phyloP scores from a whole-genome alignment of 2,113 vertebrate species.

The Chlamydotis undulata region DNA sequence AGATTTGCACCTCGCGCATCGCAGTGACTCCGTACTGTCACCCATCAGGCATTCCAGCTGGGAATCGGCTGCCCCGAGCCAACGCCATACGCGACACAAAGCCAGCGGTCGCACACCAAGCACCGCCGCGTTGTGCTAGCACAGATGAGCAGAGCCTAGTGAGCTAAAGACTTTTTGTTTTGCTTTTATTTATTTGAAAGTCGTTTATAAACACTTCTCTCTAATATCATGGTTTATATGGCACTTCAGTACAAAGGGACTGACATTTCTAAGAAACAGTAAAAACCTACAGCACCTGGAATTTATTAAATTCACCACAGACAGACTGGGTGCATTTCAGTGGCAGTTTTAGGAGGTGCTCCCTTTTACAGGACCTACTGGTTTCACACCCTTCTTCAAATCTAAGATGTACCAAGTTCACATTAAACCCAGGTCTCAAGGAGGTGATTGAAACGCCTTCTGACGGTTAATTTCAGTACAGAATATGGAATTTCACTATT shows the following conservation, averaged over 20 bases:
- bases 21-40: neutral
- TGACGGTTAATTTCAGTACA: neutral
- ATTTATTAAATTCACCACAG: neutral
- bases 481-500: neutral
- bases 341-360: neutral
- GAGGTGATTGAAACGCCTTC: neutral
- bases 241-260: neutral
- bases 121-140: rapidly evolving
- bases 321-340: neutral
- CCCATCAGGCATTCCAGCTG: neutral
- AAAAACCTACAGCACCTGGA: neutral
- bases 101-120: neutral
- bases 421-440: neutral
- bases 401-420: neutral
- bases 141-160: neutral
- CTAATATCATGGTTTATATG: rapidly evolving
- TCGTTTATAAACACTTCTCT: neutral
- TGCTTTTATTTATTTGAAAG: neutral
- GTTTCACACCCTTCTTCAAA: neutral
- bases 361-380: neutral
- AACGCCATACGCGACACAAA: neutral
- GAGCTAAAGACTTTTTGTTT: rapidly evolving
- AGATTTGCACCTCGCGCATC: neutral
- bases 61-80: neutral
- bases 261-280: neutral